A percentile compares a stretch with the other conserved stretches of the same genome.
These are phyloP conservation scores for Acrocephalus scirpaceus DNA, from an alignment of 2,797 vertebrate genomes.

Conservation along the genomic window DNA sequence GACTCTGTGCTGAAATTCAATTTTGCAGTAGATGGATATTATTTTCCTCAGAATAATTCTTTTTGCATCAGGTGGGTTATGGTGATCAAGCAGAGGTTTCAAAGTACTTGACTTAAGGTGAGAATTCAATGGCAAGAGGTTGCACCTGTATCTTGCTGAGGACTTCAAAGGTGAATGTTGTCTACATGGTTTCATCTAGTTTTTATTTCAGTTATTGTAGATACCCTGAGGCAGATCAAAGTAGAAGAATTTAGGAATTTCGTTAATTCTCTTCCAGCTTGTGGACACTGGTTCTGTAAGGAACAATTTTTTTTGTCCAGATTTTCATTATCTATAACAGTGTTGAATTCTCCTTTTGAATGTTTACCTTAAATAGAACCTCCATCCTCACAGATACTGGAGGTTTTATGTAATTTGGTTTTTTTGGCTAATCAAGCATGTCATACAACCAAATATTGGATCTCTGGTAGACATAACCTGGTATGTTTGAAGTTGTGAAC, in stretches of 20 bases:
- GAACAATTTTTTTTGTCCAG: not conserved
- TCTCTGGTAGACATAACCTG: not conserved
- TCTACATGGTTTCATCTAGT: not conserved
- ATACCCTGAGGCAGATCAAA: not conserved
- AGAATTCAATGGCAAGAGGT: not conserved
- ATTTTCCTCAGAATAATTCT: not conserved
- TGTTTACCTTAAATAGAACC: not conserved
- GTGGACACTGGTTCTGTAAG: not conserved
- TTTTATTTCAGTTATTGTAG: not conserved
- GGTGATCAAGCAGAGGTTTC: not conserved
- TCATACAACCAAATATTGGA: not conserved
- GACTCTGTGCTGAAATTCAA: not conserved
- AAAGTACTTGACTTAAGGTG: not conserved
- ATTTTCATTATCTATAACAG: not conserved
- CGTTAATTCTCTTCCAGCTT: not conserved
- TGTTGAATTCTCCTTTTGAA: not conserved
- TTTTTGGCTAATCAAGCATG: not conserved
- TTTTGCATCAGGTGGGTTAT: not conserved
- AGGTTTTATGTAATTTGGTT: not conserved
- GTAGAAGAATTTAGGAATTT: not conserved
- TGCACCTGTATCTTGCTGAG: not conserved
- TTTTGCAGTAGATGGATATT: not conserved
- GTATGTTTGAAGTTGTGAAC: not conserved
- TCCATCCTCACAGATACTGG: not conserved
- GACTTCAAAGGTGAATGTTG: not conserved